Conservation (phyloP, 2,113 vertebrate genomes). For the Myotis lucifugus region DNA sequence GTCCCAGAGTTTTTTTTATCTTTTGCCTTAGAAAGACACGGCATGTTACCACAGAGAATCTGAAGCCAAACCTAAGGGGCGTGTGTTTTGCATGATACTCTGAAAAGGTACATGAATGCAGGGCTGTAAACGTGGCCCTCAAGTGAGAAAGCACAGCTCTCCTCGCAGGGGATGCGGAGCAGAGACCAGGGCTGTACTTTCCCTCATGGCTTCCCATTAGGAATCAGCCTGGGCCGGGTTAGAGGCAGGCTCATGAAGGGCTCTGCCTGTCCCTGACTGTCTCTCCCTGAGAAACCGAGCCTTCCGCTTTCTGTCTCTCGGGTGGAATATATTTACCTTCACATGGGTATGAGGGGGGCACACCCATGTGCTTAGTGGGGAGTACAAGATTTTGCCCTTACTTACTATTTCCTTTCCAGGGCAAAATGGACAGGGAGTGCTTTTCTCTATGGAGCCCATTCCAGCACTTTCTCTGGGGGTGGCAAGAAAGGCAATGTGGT, state of each 20-base stretch:
- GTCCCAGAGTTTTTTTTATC: not conserved
- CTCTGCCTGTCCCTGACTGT: not conserved
- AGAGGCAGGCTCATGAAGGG: not conserved
- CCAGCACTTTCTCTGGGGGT: not conserved
- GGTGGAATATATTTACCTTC: not conserved
- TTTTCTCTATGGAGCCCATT: not conserved
- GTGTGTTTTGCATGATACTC: not conserved
- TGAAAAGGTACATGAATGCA: not conserved
- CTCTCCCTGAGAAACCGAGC: not conserved
- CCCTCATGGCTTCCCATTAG: not conserved
- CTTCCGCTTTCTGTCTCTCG: not conserved
- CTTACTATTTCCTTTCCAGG: slow-evolving; percentile 55
- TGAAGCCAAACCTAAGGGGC: not conserved
- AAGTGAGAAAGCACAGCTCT: not conserved
- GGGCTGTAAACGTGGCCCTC: not conserved
- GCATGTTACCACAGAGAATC: not conserved
- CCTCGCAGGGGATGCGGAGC: not conserved
- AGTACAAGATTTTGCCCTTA: not conserved
- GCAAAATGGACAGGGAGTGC: not conserved
- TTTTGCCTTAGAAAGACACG: not conserved
- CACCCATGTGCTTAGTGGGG: not conserved
- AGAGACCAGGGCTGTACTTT: not conserved
- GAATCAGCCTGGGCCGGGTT: accelerated
- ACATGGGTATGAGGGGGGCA: not conserved
- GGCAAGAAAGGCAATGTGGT: not conserved